Base-by-base conservation (phyloP, 2,888 invertebrate genomes). In the Calameuta idolon region DNA sequence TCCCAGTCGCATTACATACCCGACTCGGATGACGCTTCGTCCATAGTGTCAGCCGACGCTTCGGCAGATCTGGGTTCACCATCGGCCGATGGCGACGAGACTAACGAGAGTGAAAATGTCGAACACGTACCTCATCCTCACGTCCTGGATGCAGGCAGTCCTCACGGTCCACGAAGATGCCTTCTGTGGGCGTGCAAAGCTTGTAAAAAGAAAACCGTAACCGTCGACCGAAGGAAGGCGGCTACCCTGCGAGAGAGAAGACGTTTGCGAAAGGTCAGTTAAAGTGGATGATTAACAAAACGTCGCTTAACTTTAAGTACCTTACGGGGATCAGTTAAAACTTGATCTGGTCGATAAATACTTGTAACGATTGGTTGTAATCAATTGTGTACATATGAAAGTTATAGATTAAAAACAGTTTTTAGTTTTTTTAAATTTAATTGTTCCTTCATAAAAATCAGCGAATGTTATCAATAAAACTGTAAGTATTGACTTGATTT, bases 141-240 rank as follows among this genome's bases (percentile, higher is more conserved):
- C 83, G 88, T 85, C 74, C 82, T 89, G 75, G 88, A 90, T 75
- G 87, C 89, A 37, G 86, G 86, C 75, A 90, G 90, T 83, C 83
- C 86, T 55, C 89, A 90, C 79, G 93, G 93, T 11, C 94, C 94
- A 75, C 93, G 97, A 81, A 94, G 97, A 81, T 99, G 98, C 88
- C 93, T 99, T 69, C 94, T 98, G 15, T 99, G 98, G 98, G 98
- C 98, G 3, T 99, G 99, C 92, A 98, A 98, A 90, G 98, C 98
- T 0, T 98, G 98, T 92, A 98, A 98, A 92, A 96, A 98, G 92
- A 98, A 98, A 93, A 98, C 97, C 30, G 98, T 98, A 73, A 96
- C 98, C 0, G 97, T 99, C 12, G 99, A 99, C 92, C 93, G 99
- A 77, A 94, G 99, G 89, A 98, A 98, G 94, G 99, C 99, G 11